phyloP scores from a whole-genome alignment of 1,140 invertebrate species.

The Diprion similis region DNA sequence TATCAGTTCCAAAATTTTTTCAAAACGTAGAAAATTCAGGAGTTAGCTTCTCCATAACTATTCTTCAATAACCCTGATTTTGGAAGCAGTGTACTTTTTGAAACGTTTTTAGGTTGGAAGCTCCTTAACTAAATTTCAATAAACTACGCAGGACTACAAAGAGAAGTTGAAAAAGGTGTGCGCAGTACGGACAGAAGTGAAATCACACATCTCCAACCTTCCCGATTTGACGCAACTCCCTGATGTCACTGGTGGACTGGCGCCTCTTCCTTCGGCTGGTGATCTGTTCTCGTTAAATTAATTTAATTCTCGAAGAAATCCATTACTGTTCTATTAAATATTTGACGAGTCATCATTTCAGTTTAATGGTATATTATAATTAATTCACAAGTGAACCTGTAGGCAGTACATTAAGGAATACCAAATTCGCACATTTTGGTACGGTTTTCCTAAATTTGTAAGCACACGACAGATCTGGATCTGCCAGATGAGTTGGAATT shows the following conservation, averaged over 20 bases:
- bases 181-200: conserved; percentile 84
- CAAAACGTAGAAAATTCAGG: too few species aligned
- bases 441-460: too few species aligned
- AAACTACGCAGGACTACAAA: conserved; percentile 79
- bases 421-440: too few species aligned
- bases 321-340: not conserved
- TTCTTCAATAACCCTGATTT: too few species aligned
- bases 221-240: conserved; percentile 91
- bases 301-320: conserved; percentile 11
- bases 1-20: too few species aligned
- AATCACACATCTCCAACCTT: conserved; percentile 90
- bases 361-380: too few species aligned
- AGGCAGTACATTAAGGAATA: too few species aligned
- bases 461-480: too few species aligned
- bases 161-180: conserved; percentile 87
- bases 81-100: conserved; percentile 1
- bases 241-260: conserved; percentile 87
- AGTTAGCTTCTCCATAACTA: too few species aligned
- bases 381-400: too few species aligned
- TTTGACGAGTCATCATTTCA: not conserved
- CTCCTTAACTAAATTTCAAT: conserved; percentile 16
- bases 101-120: conserved; percentile 14
- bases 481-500: too few species aligned
- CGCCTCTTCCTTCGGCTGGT: conserved; percentile 91
- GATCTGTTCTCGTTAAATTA: conserved; percentile 83